Base-by-base conservation (phyloP, 2,113 vertebrate species). In the Noctilio leporinus region DNA sequence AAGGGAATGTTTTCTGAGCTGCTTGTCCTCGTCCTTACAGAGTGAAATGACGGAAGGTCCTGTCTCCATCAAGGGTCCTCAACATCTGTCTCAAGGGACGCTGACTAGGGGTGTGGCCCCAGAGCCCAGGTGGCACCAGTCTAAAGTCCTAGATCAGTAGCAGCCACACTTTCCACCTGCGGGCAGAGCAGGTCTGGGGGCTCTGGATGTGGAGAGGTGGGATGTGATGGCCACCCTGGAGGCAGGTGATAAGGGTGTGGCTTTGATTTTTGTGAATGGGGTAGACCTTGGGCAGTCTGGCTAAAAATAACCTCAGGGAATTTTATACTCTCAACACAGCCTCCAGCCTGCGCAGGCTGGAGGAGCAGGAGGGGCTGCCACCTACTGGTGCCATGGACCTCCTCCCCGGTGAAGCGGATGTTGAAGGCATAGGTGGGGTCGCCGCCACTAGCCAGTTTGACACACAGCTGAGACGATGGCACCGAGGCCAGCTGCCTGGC, bases 381-480 rank as follows among this genome's bases (percentile, higher is more conserved):
- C 99, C 99, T 76, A 99, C 99, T 99, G 95, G 99, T 99, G 96
- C 99, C 99, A 0, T 99, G 99, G 78, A 99, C 99, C 97, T 99
- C 99, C 97, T 99, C 99, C 4, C 99, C 99, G 0, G 99, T 99
- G 98, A 99, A 99, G 93, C 99, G 99, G 86, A 99, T 99, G 98
- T 99, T 99, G 97, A 99, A 99, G 65, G 99, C 99, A 0, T 99
- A 99, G 0, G 99, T 99, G 22, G 99, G 99, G 97, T 99, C 99
- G 0, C 99, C 99, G 0, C 99, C 99, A 0, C 99, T 99, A 73
- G 99, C 99, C 59, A 99, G 97, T 55, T 99, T 99, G 33, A 99
- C 99, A 0, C 99, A 99, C 43, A 99, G 99, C 98, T 99, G 99
- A 0, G 99, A 99, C 0, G 99, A 99, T 0, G 99, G 99, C 40